Conservation (phyloP, 2,113 vertebrate genomes). For the Nyctibius bracteatus region DNA sequence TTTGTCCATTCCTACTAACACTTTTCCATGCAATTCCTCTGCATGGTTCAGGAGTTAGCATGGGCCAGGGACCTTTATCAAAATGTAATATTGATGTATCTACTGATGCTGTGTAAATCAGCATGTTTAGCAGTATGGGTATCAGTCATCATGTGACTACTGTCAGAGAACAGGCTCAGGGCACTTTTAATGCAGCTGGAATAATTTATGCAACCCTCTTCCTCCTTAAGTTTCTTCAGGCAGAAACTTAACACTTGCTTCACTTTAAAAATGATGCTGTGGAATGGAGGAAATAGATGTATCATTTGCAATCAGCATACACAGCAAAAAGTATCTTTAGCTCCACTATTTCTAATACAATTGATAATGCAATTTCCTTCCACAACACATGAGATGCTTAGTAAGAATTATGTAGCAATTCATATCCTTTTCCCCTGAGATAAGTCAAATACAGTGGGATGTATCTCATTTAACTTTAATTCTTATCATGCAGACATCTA, state of each 20-base stretch:
- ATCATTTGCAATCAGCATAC: not conserved
- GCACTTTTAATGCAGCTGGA: not conserved
- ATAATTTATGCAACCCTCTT: not conserved
- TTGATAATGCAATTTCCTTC: not conserved
- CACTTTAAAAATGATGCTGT: not conserved
- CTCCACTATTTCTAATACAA: not conserved
- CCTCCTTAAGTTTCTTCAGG: not conserved
- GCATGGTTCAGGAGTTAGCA: rapidly evolving
- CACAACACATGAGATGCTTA: not conserved
- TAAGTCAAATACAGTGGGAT: not conserved
- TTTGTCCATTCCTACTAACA: not conserved
- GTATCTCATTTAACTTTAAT: not conserved
- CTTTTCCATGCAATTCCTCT: not conserved
- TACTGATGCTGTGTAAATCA: not conserved
- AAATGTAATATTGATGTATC: not conserved
- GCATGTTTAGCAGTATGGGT: not conserved
- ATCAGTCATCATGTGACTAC: not conserved
- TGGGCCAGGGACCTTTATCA: not conserved
- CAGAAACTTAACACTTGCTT: not conserved
- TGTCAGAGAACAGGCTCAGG: not conserved
- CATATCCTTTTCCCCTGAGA: not conserved
- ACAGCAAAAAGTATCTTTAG: constrained; percentile 1
- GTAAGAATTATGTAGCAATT: constrained; percentile 11
- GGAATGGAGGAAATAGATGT: not conserved
- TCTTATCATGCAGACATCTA: not conserved